phyloP scores from a whole-genome alignment of 2,797 vertebrate genomes.

The Paguma larvata region DNA sequence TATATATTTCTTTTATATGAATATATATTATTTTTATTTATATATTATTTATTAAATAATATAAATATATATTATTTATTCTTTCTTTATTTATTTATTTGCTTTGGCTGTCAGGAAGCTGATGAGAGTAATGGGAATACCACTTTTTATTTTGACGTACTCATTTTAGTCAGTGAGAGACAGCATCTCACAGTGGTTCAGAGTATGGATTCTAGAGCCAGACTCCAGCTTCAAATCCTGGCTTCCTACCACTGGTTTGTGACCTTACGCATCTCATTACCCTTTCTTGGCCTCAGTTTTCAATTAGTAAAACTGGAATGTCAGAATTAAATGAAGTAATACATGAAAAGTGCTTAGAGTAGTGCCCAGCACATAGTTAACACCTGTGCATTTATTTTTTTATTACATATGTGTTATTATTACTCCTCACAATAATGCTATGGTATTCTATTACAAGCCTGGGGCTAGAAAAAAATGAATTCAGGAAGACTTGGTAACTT shows the following conservation, averaged over 20 bases:
- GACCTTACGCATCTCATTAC: neutral
- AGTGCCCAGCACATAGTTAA: neutral
- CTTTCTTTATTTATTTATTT: neutral
- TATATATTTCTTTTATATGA: neutral
- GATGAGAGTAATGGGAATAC: neutral
- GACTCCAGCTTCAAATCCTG: neutral
- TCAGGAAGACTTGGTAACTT: neutral
- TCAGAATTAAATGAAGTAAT: neutral
- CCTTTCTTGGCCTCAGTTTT: neutral
- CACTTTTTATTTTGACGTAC: neutral
- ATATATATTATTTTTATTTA: neutral
- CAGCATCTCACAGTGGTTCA: neutral
- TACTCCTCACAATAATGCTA: neutral
- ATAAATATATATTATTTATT: neutral
- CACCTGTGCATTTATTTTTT: neutral
- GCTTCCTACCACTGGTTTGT: neutral
- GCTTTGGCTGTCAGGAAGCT: conserved; percentile 7
- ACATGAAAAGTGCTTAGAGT: neutral
- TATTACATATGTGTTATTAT: neutral
- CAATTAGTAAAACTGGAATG: neutral
- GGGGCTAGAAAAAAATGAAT: neutral
- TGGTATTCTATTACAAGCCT: neutral
- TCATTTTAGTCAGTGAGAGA: neutral
- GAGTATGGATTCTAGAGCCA: neutral
- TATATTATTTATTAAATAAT: too few species aligned